These are phyloP conservation scores for Chlamydotis undulata DNA, from an alignment of 2,113 vertebrate genomes.

Conservation along the genomic window DNA sequence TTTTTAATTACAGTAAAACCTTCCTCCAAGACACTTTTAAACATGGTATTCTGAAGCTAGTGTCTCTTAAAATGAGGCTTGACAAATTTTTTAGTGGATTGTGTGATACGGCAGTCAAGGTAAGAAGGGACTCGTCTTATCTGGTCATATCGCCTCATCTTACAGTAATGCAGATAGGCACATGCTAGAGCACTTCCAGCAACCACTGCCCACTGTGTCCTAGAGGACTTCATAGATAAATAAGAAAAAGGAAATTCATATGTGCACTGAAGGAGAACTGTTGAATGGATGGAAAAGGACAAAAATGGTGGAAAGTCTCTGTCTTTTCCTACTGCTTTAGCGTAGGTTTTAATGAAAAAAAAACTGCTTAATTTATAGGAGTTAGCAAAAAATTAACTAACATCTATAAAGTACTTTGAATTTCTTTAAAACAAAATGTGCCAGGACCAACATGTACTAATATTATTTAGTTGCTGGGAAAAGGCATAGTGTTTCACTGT, in stretches of 20 bases:
- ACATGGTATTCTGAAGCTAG: neutral
- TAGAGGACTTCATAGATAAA: neutral
- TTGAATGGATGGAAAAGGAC: neutral
- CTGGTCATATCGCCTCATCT: neutral
- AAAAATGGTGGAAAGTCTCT: neutral
- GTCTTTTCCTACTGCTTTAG: neutral
- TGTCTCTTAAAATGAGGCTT: neutral
- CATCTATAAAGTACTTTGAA: neutral
- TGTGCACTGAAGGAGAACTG: neutral
- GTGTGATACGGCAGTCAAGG: neutral
- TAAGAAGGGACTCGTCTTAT: neutral
- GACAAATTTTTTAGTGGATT: neutral
- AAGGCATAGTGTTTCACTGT: neutral
- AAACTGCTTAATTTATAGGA: neutral
- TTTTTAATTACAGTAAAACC: neutral
- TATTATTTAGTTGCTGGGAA: neutral
- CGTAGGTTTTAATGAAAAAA: neutral
- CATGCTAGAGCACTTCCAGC: neutral
- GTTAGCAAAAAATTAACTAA: neutral
- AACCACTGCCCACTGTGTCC: neutral
- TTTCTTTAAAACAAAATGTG: neutral
- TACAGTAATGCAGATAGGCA: neutral
- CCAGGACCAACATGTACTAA: neutral
- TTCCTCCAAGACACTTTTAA: neutral
- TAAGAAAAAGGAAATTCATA: neutral